A percentile compares a stretch with the other conserved stretches of the same genome.
phyloP scores from a whole-genome alignment of 37 sponge, comb jelly and placozoan genomes.

The Halisarca cf. caerulea region DNA sequence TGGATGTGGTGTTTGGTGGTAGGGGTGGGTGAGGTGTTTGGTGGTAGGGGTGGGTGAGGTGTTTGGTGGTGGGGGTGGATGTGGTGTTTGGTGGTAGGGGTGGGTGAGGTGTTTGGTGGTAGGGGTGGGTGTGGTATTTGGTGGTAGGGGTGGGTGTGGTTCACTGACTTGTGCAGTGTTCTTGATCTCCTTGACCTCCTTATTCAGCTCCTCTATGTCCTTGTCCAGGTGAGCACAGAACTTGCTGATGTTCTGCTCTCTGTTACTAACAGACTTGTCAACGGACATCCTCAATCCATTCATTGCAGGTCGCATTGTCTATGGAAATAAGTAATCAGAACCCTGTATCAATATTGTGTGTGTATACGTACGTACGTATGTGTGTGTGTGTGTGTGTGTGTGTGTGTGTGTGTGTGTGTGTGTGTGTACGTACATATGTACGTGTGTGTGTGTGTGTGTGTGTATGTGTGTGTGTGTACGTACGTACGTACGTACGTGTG shows the following conservation, averaged over 20 bases:
- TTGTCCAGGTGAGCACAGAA: conserved; percentile 88
- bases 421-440: no score
- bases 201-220: conserved; percentile 83
- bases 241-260: conserved; percentile 88
- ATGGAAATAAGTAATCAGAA: neutral
- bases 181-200: conserved; percentile 91
- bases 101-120: no score
- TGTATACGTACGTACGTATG: neutral
- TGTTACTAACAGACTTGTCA: conserved; percentile 83
- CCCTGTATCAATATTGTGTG: no score
- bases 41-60: no score
- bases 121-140: no score
- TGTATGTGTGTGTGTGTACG: no score
- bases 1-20: no score
- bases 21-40: no score
- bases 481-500: neutral
- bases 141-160: no score
- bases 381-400: neutral
- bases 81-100: no score
- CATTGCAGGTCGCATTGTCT: conserved; percentile 90
- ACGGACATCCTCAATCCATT: conserved; percentile 69
- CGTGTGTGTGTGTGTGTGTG: neutral
- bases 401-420: conserved; percentile 5
- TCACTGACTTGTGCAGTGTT: conserved; percentile 72
- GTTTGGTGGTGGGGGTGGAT: no score